Base-by-base conservation (phyloP, 1,140 invertebrate genomes). In the Manduca sexta region DNA sequence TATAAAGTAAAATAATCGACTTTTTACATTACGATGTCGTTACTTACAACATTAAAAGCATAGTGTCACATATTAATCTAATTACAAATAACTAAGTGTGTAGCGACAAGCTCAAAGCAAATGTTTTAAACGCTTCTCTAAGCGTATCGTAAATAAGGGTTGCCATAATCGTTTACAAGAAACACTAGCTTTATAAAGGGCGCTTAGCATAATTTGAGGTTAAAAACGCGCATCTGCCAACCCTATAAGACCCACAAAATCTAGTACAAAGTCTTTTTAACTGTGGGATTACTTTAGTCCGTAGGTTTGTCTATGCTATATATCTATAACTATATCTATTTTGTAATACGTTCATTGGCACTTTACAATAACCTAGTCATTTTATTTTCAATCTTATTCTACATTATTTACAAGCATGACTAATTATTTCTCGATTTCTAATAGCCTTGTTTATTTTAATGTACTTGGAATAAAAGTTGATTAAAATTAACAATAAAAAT, bases 21-120 rank as follows among this genome's bases (percentile, higher is more conserved):
- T 26, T 26, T 52, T 21, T 49, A 56, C 45, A 51, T 10, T 52
- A 47, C 41, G 46, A 43, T 7, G 35, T 49, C 45, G 46, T 48
- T 49, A 29, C 38, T 44, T 26, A 56, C 50, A 60, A 63, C 60
- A 63, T 53, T 49, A 56, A 65, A 65, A 69, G 65, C 65, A 49
- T 30, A 10, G 26, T 14, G 3, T 31, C 12, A 17, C 17, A 38
- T 45, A 31, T 17, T 42, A 35, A 52, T 46, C 39, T 45, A 26
- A 40, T 18, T 40, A 51, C 49, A 44, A 45, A 15, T 38, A 26
- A 26, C n/a, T 43, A 29, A 49, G 3, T 39, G 3, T 45, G 30
- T 50, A 26, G 21, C 21, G 21, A 26, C 1, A 26, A 26, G 21
- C 21, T 8, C 21, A 26, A 26, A 26, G 21, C 21, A 26, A 26